Percentiles rank a stretch among this genome's conserved stretches.
These are phyloP conservation scores for Stegastes partitus DNA, from an alignment of 2,113 vertebrate species.

Conservation along the genomic window DNA sequence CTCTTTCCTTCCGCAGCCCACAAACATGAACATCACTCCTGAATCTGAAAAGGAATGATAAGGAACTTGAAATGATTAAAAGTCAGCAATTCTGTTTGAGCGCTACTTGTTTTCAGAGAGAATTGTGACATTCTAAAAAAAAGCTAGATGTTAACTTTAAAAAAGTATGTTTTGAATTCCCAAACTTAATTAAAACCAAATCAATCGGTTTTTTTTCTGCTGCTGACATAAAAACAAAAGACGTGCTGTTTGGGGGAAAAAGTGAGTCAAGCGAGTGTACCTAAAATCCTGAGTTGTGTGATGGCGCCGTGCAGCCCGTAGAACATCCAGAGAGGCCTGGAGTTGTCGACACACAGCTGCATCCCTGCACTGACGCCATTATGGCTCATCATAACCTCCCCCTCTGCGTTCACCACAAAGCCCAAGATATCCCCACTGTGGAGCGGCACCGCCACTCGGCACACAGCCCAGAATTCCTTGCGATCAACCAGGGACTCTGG, in stretches of 20 bases:
- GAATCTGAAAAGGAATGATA: neutral
- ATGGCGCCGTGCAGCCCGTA: constrained; percentile 90
- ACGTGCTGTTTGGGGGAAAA: neutral
- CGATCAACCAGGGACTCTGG: constrained; percentile 91
- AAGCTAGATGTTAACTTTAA: neutral
- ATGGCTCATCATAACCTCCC: constrained; percentile 92
- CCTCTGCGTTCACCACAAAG: constrained; percentile 89
- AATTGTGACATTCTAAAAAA: constrained; percentile 8
- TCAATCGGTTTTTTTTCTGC: neutral
- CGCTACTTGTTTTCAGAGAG: neutral
- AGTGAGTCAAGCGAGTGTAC: constrained; percentile 81
- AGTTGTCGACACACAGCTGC: constrained; percentile 93
- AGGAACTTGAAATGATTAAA: neutral
- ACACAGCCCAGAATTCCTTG: constrained; percentile 95
- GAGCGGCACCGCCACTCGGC: constrained; percentile 86
- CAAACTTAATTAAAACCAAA: constrained; percentile 4
- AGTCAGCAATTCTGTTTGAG: neutral
- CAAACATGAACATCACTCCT: neutral
- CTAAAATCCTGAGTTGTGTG: constrained; percentile 93
- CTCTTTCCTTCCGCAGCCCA: neutral
- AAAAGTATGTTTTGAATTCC: neutral
- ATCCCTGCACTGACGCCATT: constrained; percentile 89
- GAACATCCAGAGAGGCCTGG: constrained; percentile 97
- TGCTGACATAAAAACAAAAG: neutral
- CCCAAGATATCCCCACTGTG: constrained; percentile 92